Conservation (phyloP, 2,797 vertebrate genomes). For the Sternarchorhynchus goeldii region DNA sequence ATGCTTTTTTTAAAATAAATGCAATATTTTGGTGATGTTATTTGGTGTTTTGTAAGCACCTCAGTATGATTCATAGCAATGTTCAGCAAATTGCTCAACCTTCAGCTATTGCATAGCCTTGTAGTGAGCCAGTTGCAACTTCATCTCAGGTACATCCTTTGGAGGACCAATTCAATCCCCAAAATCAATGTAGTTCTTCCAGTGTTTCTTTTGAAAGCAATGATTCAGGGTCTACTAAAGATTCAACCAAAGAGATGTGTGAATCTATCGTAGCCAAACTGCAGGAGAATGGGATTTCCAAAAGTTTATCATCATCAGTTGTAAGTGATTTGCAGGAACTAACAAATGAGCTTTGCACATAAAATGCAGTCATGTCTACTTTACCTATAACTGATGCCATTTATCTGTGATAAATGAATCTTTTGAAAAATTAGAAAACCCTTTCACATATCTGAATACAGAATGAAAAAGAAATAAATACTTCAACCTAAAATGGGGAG, state of each 20-base stretch:
- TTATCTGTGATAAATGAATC: slow-evolving; percentile 48
- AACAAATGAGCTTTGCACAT: slow-evolving; percentile 45
- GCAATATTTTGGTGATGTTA: too few species aligned
- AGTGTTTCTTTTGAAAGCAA: slow-evolving; percentile 30
- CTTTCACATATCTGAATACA: slow-evolving; percentile 39
- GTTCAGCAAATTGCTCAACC: slow-evolving; percentile 46
- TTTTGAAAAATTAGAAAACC: slow-evolving; percentile 19
- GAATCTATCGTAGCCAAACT: slow-evolving; percentile 51
- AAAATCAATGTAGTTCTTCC: background rate
- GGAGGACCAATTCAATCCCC: background rate
- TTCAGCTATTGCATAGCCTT: slow-evolving; percentile 37
- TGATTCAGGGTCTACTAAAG: slow-evolving; percentile 26
- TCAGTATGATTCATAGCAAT: slow-evolving; percentile 53
- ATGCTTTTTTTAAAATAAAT: too few species aligned
- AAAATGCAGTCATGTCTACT: slow-evolving; percentile 42
- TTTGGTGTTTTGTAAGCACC: slow-evolving; percentile 51
- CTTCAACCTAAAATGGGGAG: slow-evolving; percentile 54
- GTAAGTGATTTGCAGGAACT: slow-evolving; percentile 55
- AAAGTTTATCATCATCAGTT: slow-evolving; percentile 51
- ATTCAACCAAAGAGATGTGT: slow-evolving; percentile 48
- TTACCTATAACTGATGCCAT: slow-evolving; percentile 16
- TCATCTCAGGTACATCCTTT: slow-evolving; percentile 35
- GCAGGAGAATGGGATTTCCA: slow-evolving; percentile 51
- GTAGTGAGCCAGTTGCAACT: slow-evolving; percentile 44
- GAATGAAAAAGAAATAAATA: slow-evolving; percentile 58